Evolutionary conservation across 2,888 invertebrate species (phyloP).

Genomic region (Poecilus cupreus): DNA sequence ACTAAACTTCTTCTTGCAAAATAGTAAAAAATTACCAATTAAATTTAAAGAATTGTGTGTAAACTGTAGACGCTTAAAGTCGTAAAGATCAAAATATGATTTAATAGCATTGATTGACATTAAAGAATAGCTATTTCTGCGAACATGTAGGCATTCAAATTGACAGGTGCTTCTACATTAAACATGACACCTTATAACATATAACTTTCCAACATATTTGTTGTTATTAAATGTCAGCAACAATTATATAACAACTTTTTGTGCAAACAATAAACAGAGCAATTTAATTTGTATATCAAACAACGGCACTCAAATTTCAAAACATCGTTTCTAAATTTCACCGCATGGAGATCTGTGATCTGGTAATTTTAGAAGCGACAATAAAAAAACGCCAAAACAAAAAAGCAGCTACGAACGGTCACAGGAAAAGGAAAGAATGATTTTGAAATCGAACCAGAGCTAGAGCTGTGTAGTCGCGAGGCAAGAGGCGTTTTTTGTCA

Average conservation of each 20-base stretch:
- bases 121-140: not conserved
- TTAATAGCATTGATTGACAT: constrained; percentile 1
- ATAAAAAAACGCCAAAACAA: constrained; percentile 39
- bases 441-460: constrained; percentile 50
- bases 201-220: no score
- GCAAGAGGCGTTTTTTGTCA: constrained; percentile 66
- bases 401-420: constrained; percentile 12
- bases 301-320: constrained; percentile 30
- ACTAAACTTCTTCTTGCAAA: no score
- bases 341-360: constrained; percentile 16
- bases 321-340: constrained; percentile 37
- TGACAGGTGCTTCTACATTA: not conserved
- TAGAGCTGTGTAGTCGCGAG: constrained; percentile 29
- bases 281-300: constrained; percentile 15
- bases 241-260: not conserved
- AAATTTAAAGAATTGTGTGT: not conserved
- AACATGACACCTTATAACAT: not conserved
- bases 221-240: no score
- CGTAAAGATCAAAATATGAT: not conserved
- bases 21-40: not conserved
- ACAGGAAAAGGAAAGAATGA: constrained; percentile 55
- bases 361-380: constrained; percentile 49
- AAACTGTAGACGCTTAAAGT: not conserved
- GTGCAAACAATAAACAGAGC: no score
- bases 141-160: not conserved